Evolutionary conservation across 2,888 invertebrate genomes (phyloP).

Genomic region (Sylvicola fuscatus): DNA sequence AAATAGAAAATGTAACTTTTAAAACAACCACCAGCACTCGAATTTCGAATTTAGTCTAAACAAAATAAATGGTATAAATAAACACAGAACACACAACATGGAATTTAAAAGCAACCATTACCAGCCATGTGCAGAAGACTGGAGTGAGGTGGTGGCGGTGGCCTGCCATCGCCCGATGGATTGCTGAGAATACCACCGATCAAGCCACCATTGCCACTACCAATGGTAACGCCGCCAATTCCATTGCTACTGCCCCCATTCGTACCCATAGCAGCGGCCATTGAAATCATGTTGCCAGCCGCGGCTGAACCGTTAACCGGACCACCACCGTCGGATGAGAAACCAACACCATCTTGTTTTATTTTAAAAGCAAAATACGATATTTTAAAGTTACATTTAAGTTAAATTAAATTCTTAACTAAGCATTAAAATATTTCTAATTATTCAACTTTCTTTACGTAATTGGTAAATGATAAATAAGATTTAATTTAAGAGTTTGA

Average conservation of each 20-base stretch:
- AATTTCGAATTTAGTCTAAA: too few relatives aligned
- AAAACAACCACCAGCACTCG: too few relatives aligned
- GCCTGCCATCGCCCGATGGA: slow-evolving; percentile 36
- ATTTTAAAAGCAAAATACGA: too few relatives aligned
- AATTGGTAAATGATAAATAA: too few relatives aligned
- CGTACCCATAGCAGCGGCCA: slow-evolving; percentile 7
- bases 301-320: slow-evolving; percentile 5
- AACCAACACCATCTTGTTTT: slow-evolving; percentile 3
- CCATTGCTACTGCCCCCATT: slow-evolving; percentile 6
- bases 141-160: slow-evolving; percentile 48
- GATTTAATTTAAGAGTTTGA: not conserved
- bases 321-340: slow-evolving; percentile 3
- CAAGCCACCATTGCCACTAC: slow-evolving; percentile 6
- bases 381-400: not conserved
- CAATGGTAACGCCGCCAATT: slow-evolving; percentile 8
- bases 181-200: slow-evolving; percentile 30
- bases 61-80: too few relatives aligned
- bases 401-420: not conserved
- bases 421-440: too few relatives aligned
- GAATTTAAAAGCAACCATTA: slow-evolving; percentile 15
- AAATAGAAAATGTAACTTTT: too few relatives aligned
- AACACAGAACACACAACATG: too few relatives aligned
- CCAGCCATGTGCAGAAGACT: slow-evolving; percentile 71
- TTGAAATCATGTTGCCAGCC: slow-evolving; percentile 5
- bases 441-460: too few relatives aligned